A percentile compares a stretch with the other conserved stretches of the same genome.
Conservation (phyloP, 2,113 vertebrate genomes). For the Nothobranchius furzeri region DNA sequence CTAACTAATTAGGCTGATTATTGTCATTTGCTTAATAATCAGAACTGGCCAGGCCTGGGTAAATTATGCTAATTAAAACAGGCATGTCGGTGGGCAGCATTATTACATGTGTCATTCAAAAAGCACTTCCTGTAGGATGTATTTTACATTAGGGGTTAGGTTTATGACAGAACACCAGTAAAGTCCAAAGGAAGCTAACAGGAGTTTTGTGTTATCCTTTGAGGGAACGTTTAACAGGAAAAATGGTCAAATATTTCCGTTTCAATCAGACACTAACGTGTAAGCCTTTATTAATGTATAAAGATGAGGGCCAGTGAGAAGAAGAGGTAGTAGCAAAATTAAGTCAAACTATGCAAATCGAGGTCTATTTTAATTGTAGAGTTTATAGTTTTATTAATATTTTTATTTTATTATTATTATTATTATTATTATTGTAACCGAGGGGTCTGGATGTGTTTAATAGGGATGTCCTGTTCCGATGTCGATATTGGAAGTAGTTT, state of each 20-base stretch:
- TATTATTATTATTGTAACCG: too few species aligned
- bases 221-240: too few species aligned
- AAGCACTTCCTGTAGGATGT: background rate
- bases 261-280: background rate
- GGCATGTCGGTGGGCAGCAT: background rate
- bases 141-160: background rate
- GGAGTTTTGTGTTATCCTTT: background rate
- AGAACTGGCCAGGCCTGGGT: background rate
- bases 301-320: too few species aligned
- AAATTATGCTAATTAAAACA: background rate
- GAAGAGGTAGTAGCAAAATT: too few species aligned
- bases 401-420: too few species aligned
- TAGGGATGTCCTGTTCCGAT: too few species aligned
- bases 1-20: background rate
- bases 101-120: background rate
- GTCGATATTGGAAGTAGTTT: too few species aligned
- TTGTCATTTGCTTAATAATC: background rate
- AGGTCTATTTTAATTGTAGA: too few species aligned
- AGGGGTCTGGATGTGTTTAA: too few species aligned
- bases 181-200: background rate
- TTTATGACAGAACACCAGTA: background rate
- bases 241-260: background rate
- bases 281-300: background rate
- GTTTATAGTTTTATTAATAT: too few species aligned
- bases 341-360: too few species aligned